Evolutionary conservation across 2,888 invertebrate genomes (phyloP).

Genomic region (Calliphora vomitoria): DNA sequence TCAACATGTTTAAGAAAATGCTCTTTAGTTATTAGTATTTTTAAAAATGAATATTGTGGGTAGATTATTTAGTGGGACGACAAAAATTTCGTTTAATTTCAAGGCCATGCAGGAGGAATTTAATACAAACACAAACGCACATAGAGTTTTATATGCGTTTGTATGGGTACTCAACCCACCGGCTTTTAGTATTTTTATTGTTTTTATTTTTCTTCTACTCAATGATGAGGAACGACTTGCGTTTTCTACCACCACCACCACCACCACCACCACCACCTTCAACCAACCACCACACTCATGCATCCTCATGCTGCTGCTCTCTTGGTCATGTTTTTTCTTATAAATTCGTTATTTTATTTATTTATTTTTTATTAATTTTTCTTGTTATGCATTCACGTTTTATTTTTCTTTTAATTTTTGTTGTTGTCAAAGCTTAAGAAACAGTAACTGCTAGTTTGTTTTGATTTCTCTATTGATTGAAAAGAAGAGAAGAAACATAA

Average conservation of each 20-base stretch:
- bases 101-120: slow-evolving; percentile 75
- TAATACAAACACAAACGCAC: not conserved
- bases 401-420: not conserved
- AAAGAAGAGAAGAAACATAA: not conserved
- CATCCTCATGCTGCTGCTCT: slow-evolving; percentile 20
- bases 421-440: slow-evolving; percentile 9
- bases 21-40: not conserved
- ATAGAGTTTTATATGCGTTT: not conserved
- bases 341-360: not conserved
- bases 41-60: not conserved
- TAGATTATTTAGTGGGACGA: slow-evolving; percentile 20
- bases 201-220: slow-evolving; percentile 18
- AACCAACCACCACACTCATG: not conserved
- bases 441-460: slow-evolving; percentile 44
- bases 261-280: not conserved
- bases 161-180: slow-evolving; percentile 32
- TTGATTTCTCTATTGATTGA: slow-evolving; percentile 47
- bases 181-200: slow-evolving; percentile 26
- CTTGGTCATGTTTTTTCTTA: slow-evolving; percentile 38
- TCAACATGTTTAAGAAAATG: not conserved
- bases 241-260: slow-evolving; percentile 10
- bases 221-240: slow-evolving; percentile 30
- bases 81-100: slow-evolving; percentile 54
- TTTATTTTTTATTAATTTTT: slow-evolving; percentile 2
- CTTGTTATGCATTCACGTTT: slow-evolving; percentile 33